phyloP scores from a whole-genome alignment of 2,797 vertebrate species.

The Coendou prehensilis region DNA sequence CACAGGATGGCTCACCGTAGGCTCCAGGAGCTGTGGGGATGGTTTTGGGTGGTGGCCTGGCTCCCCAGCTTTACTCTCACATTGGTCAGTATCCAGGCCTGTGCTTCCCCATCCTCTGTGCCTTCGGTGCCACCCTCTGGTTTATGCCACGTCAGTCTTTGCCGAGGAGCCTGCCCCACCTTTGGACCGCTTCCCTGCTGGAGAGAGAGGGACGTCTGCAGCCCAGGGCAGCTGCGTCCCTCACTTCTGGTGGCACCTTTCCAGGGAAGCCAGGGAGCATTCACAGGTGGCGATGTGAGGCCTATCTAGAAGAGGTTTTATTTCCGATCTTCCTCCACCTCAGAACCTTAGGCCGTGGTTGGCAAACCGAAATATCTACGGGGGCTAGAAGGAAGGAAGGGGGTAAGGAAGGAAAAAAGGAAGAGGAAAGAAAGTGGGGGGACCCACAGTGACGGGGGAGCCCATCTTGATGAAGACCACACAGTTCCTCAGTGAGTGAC shows the following conservation, averaged over 20 bases:
- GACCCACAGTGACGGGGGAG: neutral
- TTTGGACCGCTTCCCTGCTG: neutral
- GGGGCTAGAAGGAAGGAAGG: neutral
- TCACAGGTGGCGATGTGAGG: neutral
- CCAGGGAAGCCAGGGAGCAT: neutral
- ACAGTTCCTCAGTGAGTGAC: neutral
- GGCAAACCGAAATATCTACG: neutral
- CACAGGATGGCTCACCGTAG: neutral
- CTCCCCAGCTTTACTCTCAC: neutral
- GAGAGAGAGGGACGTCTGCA: neutral
- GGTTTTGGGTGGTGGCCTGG: neutral
- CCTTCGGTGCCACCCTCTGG: neutral
- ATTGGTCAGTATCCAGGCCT: neutral
- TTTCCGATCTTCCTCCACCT: neutral
- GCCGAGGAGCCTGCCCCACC: neutral
- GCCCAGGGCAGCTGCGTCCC: neutral
- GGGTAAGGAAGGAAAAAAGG: neutral
- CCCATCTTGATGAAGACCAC: neutral
- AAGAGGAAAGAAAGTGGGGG: neutral
- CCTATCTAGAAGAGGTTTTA: neutral
- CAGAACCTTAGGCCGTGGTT: neutral
- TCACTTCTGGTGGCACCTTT: neutral
- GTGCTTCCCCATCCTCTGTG: neutral
- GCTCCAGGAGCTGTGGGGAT: neutral
- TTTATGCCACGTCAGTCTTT: neutral